Evolutionary conservation across 2,113 vertebrate genomes (phyloP).

Genomic region (Opisthocomus hoazin): DNA sequence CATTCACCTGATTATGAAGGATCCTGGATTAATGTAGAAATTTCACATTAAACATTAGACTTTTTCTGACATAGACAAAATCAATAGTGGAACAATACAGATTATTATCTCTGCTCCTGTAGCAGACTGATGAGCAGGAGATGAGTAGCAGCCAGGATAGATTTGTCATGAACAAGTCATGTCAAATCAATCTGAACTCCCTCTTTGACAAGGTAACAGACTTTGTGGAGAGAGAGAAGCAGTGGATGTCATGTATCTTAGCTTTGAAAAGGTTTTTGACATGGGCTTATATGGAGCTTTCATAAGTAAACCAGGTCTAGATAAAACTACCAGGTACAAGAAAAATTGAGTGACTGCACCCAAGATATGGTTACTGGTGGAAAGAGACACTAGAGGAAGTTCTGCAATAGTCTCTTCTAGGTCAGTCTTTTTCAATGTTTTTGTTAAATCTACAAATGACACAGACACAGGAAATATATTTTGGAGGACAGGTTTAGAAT

Average conservation of each 20-base stretch:
- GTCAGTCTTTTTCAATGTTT: not conserved
- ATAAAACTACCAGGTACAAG: not conserved
- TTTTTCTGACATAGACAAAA: not conserved
- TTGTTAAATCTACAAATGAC: not conserved
- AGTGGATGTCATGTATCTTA: not conserved
- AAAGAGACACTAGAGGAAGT: not conserved
- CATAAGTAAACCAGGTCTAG: not conserved
- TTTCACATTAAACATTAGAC: not conserved
- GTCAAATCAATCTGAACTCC: not conserved
- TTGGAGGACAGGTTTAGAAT: not conserved
- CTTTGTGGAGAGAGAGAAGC: not conserved
- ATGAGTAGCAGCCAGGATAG: not conserved
- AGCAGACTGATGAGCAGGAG: not conserved
- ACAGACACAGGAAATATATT: not conserved
- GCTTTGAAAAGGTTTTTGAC: not conserved
- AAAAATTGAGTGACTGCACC: not conserved
- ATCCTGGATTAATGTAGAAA: not conserved
- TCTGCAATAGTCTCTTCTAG: not conserved
- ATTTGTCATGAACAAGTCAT: not conserved
- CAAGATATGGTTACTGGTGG: not conserved
- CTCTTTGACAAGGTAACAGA: not conserved
- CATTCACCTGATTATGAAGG: not conserved
- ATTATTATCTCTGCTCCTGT: not conserved
- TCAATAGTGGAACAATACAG: not conserved
- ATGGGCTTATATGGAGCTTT: not conserved